Base-by-base conservation (phyloP, 1,140 invertebrate species). In the Melipona quadrifasciata region DNA sequence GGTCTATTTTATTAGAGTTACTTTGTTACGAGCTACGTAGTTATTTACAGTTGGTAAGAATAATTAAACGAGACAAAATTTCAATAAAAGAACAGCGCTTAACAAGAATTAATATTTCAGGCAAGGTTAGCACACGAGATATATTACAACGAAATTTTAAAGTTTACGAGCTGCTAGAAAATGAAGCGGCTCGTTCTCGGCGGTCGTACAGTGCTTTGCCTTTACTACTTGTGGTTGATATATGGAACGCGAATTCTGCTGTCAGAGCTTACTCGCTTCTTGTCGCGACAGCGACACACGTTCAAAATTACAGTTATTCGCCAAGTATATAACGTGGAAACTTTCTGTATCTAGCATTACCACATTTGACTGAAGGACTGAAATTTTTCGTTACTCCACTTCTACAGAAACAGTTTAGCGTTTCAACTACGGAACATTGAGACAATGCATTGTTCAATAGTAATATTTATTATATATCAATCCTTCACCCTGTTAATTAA, bases 151-250 rank as follows among this genome's bases (percentile, higher is more conserved):
- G 53, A 57, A 74, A 74, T 74, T 74, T 57, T 74, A 21, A 57
- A 74, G 47, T 55, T 24, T 74, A 57, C 14, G 12, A 34, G 53
- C 14, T 57, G 21, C 12, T 57, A 31, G 8, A 21, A 34, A 58
- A 27, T 75, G 73, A 75, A 58, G n/a, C 51, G 55, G 21, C 27
- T 71, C 34, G 61, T n/a, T 34, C 57, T 27, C 24, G 4, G 16
- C 53, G 58, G 21, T 5, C 53, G 64, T 34, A 14, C n/a, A 1
- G 0, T 39, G 34, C 31, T 16, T 47, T n/a, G 14, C 10, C 5
- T 1, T 16, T 67, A 76, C 80, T 65, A 82, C 72, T 75, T 27
- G 11, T 31, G 80, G 5, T 31, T 67, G 61, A 76, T 51, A 17
- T 47, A 76, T 57, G 72, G 24, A 2, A 17, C 21, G 21, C 5